Evolutionary conservation across 2,113 vertebrate species (phyloP).

Genomic region (Myotis brandtii): DNA sequence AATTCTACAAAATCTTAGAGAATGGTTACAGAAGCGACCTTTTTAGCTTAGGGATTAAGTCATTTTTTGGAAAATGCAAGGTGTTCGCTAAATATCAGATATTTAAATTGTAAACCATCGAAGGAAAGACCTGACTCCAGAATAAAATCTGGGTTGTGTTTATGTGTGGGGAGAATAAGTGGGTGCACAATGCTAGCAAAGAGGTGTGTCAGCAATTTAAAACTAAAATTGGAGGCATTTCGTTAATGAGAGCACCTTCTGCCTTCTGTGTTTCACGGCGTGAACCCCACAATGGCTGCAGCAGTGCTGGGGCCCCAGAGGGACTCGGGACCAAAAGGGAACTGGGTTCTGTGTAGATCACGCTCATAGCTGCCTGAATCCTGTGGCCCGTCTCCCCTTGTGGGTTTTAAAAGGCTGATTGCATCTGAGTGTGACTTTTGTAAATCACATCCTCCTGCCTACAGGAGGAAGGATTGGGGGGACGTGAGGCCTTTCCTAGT

Average conservation of each 20-base stretch:
- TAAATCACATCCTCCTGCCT: neutral
- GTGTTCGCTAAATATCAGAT: conserved; percentile 33
- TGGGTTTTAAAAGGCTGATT: neutral
- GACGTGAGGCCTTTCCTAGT: neutral
- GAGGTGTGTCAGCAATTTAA: neutral
- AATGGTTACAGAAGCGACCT: neutral
- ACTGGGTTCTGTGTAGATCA: neutral
- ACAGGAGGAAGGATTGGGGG: neutral
- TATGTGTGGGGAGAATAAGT: neutral
- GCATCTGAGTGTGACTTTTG: neutral
- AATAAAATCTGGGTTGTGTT: neutral
- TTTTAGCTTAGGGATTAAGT: conserved; percentile 22
- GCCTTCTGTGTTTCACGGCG: accelerated
- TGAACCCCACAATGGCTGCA: neutral
- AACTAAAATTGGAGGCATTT: neutral
- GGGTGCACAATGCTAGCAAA: neutral
- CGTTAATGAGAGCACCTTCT: neutral
- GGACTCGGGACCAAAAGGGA: neutral
- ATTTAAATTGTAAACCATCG: neutral
- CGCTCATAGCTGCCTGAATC: neutral
- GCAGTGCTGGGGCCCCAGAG: neutral
- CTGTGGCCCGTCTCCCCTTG: neutral
- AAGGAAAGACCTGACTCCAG: neutral
- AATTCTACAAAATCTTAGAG: neutral
- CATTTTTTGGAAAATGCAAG: conserved; percentile 28